These are phyloP conservation scores for Drosophila austrosaltans DNA, from an alignment of 2,888 invertebrate species.

Conservation along the genomic window DNA sequence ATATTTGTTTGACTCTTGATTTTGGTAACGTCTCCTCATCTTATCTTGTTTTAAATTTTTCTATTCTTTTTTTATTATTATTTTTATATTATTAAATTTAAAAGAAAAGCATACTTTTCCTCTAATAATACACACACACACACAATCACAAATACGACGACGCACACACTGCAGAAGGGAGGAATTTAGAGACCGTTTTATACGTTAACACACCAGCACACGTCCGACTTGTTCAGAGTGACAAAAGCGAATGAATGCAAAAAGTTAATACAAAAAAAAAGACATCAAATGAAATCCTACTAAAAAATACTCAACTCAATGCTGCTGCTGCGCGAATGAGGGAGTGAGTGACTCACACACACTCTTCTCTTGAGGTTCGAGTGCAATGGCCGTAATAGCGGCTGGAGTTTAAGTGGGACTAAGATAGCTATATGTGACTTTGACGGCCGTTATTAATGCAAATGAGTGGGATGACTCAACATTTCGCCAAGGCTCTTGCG, in stretches of 20 bases:
- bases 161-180: slow-evolving; percentile 40
- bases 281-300: slow-evolving; percentile 35
- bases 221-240: slow-evolving; percentile 70
- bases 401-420: slow-evolving; percentile 60
- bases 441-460: slow-evolving; percentile 73
- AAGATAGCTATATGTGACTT: slow-evolving; percentile 57
- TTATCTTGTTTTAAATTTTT: not conserved
- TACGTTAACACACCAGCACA: slow-evolving; percentile 59
- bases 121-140: slow-evolving; percentile 61
- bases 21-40: slow-evolving; percentile 3
- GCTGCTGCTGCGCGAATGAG: not conserved
- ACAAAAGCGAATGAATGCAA: slow-evolving; percentile 60
- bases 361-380: slow-evolving; percentile 33
- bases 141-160: slow-evolving; percentile 68
- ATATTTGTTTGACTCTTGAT: slow-evolving; percentile 20
- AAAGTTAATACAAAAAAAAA: slow-evolving; percentile 21
- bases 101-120: slow-evolving; percentile 50
- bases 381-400: slow-evolving; percentile 54
- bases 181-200: slow-evolving; percentile 45
- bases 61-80: not conserved
- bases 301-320: slow-evolving; percentile 47
- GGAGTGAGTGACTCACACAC: slow-evolving; percentile 55
- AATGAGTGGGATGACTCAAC: slow-evolving; percentile 78
- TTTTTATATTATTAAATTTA: slow-evolving; percentile 38
- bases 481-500: slow-evolving; percentile 41